These are phyloP conservation scores for Oithona nana DNA, from an alignment of 2,888 invertebrate genomes.

Conservation along the genomic window DNA sequence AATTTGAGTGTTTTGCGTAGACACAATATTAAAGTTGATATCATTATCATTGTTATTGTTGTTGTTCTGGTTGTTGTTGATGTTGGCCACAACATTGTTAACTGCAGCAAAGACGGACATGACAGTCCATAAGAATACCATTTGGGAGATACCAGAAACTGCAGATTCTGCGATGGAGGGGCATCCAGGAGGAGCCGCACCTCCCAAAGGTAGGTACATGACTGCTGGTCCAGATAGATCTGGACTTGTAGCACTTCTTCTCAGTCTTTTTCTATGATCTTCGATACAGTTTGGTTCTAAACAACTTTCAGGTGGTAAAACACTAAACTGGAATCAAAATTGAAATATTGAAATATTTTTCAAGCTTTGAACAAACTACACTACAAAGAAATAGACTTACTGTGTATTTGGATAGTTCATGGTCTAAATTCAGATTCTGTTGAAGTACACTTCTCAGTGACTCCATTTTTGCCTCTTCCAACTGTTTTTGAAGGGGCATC, in stretches of 20 bases:
- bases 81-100: background rate
- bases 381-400: too few species aligned
- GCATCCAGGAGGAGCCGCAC: background rate
- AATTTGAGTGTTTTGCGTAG: constrained; percentile 4
- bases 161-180: constrained; percentile 3
- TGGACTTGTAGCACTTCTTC: background rate
- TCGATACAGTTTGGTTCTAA: background rate
- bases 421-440: too few species aligned
- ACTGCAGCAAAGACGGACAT: background rate
- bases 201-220: constrained; percentile 1
- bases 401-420: too few species aligned
- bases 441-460: too few species aligned
- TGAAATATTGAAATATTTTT: too few species aligned
- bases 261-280: background rate
- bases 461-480: too few species aligned
- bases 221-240: constrained; percentile 4
- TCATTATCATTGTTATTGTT: constrained; percentile 5
- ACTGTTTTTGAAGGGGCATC: too few species aligned
- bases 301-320: too few species aligned
- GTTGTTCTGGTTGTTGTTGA: constrained; percentile 11
- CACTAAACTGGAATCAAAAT: too few species aligned
- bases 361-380: too few species aligned
- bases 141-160: background rate
- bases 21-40: background rate
- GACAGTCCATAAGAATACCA: background rate